Conservation (phyloP, 2,113 vertebrate species). For the Delphinapterus leucas region DNA sequence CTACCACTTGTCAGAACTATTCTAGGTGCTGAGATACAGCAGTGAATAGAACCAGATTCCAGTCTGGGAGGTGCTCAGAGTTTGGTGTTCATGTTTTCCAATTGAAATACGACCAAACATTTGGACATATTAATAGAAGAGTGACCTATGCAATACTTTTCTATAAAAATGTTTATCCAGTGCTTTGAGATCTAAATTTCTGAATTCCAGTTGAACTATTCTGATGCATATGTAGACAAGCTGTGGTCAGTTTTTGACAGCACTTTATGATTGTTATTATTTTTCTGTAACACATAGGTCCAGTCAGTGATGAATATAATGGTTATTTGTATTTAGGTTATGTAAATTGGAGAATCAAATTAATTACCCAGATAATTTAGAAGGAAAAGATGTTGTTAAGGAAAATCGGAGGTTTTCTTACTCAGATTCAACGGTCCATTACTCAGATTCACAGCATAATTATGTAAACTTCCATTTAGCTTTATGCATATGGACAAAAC, state of each 20-base stretch:
- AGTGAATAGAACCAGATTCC: not conserved
- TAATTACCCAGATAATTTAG: not conserved
- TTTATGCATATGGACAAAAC: not conserved
- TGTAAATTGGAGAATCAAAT: not conserved
- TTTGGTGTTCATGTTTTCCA: not conserved
- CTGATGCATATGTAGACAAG: not conserved
- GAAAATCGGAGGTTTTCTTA: constrained; percentile 41
- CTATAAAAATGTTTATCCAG: not conserved
- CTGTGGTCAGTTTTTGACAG: not conserved
- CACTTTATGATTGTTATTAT: not conserved
- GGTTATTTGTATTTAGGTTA: not conserved
- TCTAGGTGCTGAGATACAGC: not conserved
- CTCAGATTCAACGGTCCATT: not conserved
- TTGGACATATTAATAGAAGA: not conserved
- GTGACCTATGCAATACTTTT: not conserved
- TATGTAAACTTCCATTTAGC: not conserved
- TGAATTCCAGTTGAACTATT: not conserved
- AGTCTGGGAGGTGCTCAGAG: not conserved
- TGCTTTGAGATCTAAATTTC: constrained; percentile 24
- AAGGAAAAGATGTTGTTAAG: not conserved
- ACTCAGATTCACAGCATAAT: constrained; percentile 29
- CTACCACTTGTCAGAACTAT: not conserved
- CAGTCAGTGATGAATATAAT: not conserved
- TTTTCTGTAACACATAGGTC: not conserved
- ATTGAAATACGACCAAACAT: not conserved